These are phyloP conservation scores for Kuschelorhynchus macadamiae DNA, from an alignment of 2,888 invertebrate species.

Conservation along the genomic window DNA sequence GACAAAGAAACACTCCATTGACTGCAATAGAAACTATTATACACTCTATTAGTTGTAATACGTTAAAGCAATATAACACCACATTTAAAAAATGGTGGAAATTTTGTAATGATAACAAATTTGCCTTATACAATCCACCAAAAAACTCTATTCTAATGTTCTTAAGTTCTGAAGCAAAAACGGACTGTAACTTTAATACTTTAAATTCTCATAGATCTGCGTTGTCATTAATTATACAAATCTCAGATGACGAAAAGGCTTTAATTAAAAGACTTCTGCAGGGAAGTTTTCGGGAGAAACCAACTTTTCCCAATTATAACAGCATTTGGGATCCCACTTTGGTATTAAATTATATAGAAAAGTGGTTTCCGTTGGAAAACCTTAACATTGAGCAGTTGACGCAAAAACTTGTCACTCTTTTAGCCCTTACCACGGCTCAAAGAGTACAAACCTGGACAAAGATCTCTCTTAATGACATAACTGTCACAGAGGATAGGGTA, in stretches of 20 bases:
- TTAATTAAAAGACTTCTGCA: constrained; percentile 13
- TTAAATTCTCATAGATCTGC: constrained; percentile 11
- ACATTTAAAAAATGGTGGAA: constrained; percentile 22
- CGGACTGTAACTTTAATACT: constrained; percentile 5
- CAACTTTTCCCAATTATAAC: constrained; percentile 5
- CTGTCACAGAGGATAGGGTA: constrained; percentile 5
- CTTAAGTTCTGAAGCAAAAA: constrained; percentile 4
- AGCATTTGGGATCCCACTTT: background rate
- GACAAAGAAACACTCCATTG: constrained; percentile 3
- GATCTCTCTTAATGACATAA: no score
- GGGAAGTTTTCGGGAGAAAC: constrained; percentile 2
- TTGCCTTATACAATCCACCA: constrained; percentile 16
- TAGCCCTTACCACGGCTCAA: constrained; percentile 16
- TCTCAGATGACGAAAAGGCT: background rate
- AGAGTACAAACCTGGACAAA: constrained; percentile 12
- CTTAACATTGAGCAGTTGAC: constrained; percentile 16
- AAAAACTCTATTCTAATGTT: constrained; percentile 10
- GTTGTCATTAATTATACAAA: constrained; percentile 24
- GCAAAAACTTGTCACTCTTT: constrained; percentile 23
- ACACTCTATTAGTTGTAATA: background rate
- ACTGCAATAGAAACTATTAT: constrained; percentile 14
- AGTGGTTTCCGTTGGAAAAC: constrained; percentile 8
- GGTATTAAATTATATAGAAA: constrained; percentile 10
- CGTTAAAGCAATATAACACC: constrained; percentile 20
- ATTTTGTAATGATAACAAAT: constrained; percentile 23